These are phyloP conservation scores for Caracal caracal DNA, from an alignment of 2,113 vertebrate genomes.

Conservation along the genomic window DNA sequence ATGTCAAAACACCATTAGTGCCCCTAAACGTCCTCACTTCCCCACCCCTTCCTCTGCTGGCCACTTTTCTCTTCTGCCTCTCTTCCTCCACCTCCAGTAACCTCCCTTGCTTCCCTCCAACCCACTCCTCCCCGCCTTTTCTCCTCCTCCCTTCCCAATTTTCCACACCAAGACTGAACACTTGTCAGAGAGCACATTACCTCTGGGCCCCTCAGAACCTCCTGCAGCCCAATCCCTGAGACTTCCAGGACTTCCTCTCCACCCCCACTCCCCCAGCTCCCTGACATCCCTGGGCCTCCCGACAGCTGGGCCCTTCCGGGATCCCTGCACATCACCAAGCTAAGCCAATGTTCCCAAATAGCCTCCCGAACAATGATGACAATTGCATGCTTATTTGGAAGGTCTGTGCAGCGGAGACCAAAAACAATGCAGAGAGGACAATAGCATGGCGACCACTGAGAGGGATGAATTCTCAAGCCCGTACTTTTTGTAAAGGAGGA, in stretches of 20 bases:
- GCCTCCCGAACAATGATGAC: conserved; percentile 71
- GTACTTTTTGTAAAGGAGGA: background rate
- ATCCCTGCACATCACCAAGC: conserved; percentile 70
- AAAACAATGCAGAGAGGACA: background rate
- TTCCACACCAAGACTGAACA: background rate
- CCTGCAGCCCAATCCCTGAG: background rate
- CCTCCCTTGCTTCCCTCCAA: background rate
- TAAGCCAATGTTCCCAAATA: conserved; percentile 84
- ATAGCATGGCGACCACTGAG: background rate
- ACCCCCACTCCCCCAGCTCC: background rate
- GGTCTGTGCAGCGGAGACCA: conserved; percentile 57
- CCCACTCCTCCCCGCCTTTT: background rate
- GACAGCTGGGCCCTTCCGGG: conserved; percentile 82
- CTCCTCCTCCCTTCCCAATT: background rate
- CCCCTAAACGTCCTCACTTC: accelerated
- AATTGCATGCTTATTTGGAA: conserved; percentile 84
- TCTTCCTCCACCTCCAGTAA: background rate
- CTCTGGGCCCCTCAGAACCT: background rate
- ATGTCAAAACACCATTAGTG: conserved; percentile 72
- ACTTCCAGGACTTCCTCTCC: background rate
- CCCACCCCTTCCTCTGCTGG: background rate
- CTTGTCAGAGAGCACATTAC: background rate
- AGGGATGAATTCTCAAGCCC: background rate
- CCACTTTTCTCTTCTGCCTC: background rate
- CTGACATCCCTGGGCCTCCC: background rate